These are phyloP conservation scores for Pyrrhia umbra DNA, from an alignment of 2,888 invertebrate species.

Conservation along the genomic window DNA sequence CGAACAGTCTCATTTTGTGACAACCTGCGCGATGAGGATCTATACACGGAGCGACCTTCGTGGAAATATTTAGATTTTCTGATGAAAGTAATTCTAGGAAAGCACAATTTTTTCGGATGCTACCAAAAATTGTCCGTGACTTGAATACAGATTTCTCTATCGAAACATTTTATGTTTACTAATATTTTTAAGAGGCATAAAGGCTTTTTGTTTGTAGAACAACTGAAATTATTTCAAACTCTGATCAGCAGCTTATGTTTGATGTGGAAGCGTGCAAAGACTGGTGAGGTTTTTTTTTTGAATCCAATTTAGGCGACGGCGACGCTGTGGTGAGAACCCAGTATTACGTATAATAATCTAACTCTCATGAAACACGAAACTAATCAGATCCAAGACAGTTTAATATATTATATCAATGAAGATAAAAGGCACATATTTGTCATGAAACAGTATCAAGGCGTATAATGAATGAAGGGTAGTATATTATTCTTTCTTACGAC, in stretches of 20 bases:
- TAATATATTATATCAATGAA: conserved; percentile 48
- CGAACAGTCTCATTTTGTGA: conserved; percentile 50
- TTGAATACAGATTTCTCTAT: conserved; percentile 35
- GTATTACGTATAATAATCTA: not conserved
- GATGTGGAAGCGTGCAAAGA: too few relatives aligned
- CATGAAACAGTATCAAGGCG: conserved; percentile 34
- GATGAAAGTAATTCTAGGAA: conserved; percentile 49
- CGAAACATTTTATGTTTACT: not conserved
- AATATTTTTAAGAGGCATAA: not conserved
- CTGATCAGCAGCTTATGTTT: too few relatives aligned
- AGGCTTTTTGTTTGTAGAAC: too few relatives aligned
- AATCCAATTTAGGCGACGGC: not conserved
- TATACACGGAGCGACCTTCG: conserved; percentile 38
- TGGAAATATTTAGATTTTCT: conserved; percentile 53
- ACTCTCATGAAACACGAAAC: conserved; percentile 25
- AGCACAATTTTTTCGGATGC: conserved; percentile 34
- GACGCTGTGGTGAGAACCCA: not conserved
- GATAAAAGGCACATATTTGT: conserved; percentile 40
- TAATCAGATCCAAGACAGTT: conserved; percentile 39
- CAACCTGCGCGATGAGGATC: conserved; percentile 45
- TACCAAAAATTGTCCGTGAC: conserved; percentile 29
- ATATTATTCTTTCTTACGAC: conserved; percentile 37
- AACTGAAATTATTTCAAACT: too few relatives aligned
- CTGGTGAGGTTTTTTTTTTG: not conserved
- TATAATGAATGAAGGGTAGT: conserved; percentile 43